Evolutionary conservation across 2,113 vertebrate genomes (phyloP).

Genomic region (Corythaeola cristata): DNA sequence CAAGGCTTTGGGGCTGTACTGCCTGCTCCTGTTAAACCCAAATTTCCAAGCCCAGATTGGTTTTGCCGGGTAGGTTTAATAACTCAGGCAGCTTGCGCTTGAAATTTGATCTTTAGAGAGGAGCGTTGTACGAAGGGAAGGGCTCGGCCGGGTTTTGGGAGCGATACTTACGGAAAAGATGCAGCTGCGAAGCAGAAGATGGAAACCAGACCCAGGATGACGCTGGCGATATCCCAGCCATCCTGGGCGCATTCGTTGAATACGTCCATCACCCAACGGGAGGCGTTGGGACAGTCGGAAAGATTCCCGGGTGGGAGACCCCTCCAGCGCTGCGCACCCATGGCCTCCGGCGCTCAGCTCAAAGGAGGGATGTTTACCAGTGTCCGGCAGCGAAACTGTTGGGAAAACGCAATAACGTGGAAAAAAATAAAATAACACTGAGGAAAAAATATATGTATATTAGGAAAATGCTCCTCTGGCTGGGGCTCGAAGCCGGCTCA

Average conservation of each 20-base stretch:
- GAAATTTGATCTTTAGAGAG: too few relatives aligned
- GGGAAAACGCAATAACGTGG: neutral
- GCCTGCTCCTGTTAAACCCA: neutral
- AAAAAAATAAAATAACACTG: fast-evolving
- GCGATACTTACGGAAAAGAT: conserved; percentile 86
- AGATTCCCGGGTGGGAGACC: conserved; percentile 57
- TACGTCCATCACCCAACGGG: conserved; percentile 83
- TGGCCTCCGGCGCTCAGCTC: neutral
- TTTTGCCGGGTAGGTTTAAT: fast-evolving
- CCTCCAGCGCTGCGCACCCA: neutral
- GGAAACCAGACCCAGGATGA: conserved; percentile 87
- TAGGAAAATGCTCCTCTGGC: neutral
- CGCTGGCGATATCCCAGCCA: conserved; percentile 83
- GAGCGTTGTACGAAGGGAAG: neutral
- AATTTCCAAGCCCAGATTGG: neutral
- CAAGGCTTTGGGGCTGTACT: neutral
- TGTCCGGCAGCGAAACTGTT: fast-evolving
- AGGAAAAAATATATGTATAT: fast-evolving
- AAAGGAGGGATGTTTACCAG: too few relatives aligned
- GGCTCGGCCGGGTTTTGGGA: neutral
- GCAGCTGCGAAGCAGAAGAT: conserved; percentile 88
- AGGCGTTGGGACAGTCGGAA: conserved; percentile 85
- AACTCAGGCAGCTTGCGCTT: fast-evolving
- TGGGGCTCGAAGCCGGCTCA: fast-evolving
- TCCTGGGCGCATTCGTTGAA: conserved; percentile 88